Evolutionary conservation across 2,888 invertebrate species (phyloP), one percentile per base, ranked within the genome.

Genomic region (Lottia scabra): DNA sequence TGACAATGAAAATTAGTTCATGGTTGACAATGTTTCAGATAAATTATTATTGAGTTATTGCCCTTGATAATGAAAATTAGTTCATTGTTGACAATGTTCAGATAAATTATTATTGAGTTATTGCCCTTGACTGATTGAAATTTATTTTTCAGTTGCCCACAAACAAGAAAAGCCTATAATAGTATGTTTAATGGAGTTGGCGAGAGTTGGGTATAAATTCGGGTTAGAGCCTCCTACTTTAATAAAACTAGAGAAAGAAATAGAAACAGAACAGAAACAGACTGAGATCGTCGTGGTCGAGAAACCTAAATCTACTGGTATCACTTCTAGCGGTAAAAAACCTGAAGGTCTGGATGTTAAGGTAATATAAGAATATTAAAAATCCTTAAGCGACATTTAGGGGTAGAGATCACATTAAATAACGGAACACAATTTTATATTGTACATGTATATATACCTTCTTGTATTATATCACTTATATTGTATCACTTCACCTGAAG

Each of bases 141-240:
- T 71, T 74, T 30, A 45, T 43, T 15, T 85, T 88, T 26, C 88
- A 94, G 96, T 96, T 71, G 91, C 95, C 45, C 95, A 96, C 88
- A 94, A 94, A 82, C 94, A 95, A 85, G 95, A 95, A 30, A 92
- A 95, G 0, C 94, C 95, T 85, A 95, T 96, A 68, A 93, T 96
- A 77, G 91, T 96, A 64, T 96, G 95, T 87, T 91, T 96, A 63
- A 91, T 96, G 90, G 96, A 96, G 88, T 93, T 96, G 78, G 95
- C 95, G 0, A 92, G 96, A 73, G 91, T 96, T 72, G 95, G 95
- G 4, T 81, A 83, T 65, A 92, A 92, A 85, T 95, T 92, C 90
- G 93, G 93, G 63, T 91, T 96, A 79, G 96, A 96, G 88, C 95
- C 96, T 0, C 95, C 96, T 0, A 93, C 93, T 38, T 91, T 96